These are phyloP conservation scores for Pachypanchax playfairii DNA, from an alignment of 2,113 vertebrate genomes.

Conservation along the genomic window DNA sequence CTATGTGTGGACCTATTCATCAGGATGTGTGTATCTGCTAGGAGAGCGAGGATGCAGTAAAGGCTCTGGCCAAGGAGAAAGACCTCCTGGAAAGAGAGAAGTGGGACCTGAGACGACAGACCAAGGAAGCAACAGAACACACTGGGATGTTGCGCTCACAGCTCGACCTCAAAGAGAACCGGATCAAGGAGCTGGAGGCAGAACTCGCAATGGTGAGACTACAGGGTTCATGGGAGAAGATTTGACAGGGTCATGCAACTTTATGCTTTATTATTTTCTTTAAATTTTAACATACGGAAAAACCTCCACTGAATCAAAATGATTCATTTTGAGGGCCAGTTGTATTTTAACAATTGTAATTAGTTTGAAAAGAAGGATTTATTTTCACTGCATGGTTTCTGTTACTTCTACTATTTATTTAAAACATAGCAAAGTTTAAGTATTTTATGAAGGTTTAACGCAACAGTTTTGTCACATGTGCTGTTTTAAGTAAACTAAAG, in stretches of 20 bases:
- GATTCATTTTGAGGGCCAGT: no score
- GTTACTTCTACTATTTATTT: no score
- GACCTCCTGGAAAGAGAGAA: slow-evolving; percentile 96
- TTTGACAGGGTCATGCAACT: neutral
- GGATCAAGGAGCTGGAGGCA: slow-evolving; percentile 98
- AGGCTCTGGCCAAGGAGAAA: slow-evolving; percentile 94
- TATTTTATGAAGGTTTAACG: neutral
- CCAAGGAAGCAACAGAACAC: slow-evolving; percentile 96
- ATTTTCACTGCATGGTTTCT: no score
- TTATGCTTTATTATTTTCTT: no score
- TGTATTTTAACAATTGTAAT: no score
- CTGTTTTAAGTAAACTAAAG: slow-evolving; percentile 27
- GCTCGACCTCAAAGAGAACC: slow-evolving; percentile 97
- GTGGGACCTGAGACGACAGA: slow-evolving; percentile 95
- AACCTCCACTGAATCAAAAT: no score
- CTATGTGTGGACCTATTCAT: slow-evolving; percentile 45
- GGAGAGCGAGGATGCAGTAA: slow-evolving; percentile 98
- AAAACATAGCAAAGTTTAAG: neutral
- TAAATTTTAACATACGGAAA: no score
- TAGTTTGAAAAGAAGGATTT: no score
- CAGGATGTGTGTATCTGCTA: slow-evolving; percentile 70
- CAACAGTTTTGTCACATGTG: slow-evolving; percentile 9
- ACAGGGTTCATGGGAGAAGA: neutral
- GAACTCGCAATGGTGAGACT: slow-evolving; percentile 96
- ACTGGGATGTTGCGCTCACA: slow-evolving; percentile 90